Evolutionary conservation across 37 sponge, comb jelly and placozoan genomes (phyloP).

Genomic region (Beroe forskalii): DNA sequence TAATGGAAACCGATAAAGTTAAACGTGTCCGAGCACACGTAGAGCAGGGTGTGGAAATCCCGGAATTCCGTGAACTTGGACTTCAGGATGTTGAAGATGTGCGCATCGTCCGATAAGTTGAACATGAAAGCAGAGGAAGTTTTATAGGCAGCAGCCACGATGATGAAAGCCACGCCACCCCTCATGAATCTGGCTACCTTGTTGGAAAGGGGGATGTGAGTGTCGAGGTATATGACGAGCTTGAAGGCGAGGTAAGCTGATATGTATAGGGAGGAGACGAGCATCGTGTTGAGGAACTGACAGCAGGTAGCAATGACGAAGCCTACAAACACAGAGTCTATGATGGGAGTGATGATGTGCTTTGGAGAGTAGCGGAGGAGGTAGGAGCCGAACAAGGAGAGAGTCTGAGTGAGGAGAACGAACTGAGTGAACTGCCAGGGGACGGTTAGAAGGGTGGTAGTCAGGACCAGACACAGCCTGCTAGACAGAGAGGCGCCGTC

Average conservation of each 20-base stretch:
- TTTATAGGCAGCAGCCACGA: not conserved
- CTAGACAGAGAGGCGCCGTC: not conserved
- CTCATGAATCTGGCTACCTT: not conserved
- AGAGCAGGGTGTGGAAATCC: conserved; percentile 94
- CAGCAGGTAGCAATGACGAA: not conserved
- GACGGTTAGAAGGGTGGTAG: not conserved
- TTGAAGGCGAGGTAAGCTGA: conserved; percentile 22
- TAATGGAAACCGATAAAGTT: conserved; percentile 76
- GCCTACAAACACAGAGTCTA: conserved; percentile 15
- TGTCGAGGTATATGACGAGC: not conserved
- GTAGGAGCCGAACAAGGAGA: conserved; percentile 68
- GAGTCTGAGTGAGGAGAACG: conserved; percentile 79
- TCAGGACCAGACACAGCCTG: not conserved
- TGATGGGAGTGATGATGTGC: conserved; percentile 49
- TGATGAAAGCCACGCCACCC: not conserved
- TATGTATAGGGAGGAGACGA: conserved; percentile 20
- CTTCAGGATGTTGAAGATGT: conserved; percentile 78
- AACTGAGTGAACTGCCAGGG: conserved; percentile 83
- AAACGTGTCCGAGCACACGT: conserved; percentile 88
- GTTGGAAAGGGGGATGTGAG: not conserved
- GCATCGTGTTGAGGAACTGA: conserved; percentile 17
- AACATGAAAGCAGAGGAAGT: not conserved
- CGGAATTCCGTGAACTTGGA: conserved; percentile 85
- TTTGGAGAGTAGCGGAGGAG: conserved; percentile 37
- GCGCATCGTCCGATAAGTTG: conserved; percentile 65